Evolutionary conservation across 2,113 vertebrate species (phyloP), one percentile per base, ranked within the genome.

Genomic region (Anthoscopus minutus): DNA sequence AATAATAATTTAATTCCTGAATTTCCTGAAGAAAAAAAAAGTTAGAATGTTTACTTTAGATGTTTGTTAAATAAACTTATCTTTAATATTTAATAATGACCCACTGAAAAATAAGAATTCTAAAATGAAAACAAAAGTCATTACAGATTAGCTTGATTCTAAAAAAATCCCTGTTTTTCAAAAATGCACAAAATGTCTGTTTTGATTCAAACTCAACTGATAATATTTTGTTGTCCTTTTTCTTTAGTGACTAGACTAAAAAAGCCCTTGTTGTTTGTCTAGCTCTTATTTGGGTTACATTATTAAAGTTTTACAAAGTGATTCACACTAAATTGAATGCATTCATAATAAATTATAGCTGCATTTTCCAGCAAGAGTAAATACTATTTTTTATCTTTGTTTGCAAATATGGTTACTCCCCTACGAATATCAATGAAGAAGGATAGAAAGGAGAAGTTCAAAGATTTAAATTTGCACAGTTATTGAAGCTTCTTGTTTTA

Each of bases 351-450:
- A 95, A 90, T 83, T 84, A 71, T 54, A 89, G 24, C 37, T 76
- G 33, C 47, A 67, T 91, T 95, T 95, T 90, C 57, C 78, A 94
- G 87, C 66, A 88, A 44, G 30, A 82, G 24, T 88, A 92, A 95
- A 82, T 77, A 66, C 27, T 7, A 10, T 0, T 44, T 89, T 79
- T 84, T 76, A 92, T 92, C 83, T 86, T 92, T 86, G 57, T 78
- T 93, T 89, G 37, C 38, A 86, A 82, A 93, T 71, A 94, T 88
- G 35, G 38, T 79, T 71, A 62, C 57, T 82, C 33, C 31, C 35
- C 44, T 83, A 69, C 7, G 50, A 90, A 85, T 91, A 95, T 77
- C 66, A 93, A 47, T 77, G 72, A 67, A 30, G 50, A 60, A 64
- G n/a, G 31, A 54, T 60, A 73, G 51, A 89, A 94, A 85, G 37